Evolutionary conservation across 2,113 vertebrate species (phyloP).

Genomic region (Saccopteryx bilineata): DNA sequence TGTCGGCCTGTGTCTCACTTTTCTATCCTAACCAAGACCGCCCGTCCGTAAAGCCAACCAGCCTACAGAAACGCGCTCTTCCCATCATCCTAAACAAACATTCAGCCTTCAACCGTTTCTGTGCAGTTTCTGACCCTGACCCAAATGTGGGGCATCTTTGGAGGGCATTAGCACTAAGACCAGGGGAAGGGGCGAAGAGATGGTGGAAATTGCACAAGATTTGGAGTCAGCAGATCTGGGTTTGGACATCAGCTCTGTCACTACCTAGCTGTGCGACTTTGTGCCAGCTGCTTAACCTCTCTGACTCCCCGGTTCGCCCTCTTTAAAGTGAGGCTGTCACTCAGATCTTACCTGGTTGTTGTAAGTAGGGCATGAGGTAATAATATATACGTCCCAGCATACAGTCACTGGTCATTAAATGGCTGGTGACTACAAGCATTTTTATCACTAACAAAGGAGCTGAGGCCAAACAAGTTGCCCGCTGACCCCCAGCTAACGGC

Average conservation of each 20-base stretch:
- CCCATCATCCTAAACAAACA: not conserved
- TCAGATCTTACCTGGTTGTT: not conserved
- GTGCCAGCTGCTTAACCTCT: not conserved
- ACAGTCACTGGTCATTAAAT: not conserved
- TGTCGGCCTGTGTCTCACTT: not conserved
- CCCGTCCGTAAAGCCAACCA: not conserved
- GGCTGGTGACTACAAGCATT: not conserved
- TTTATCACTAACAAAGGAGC: not conserved
- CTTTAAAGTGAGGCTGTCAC: not conserved
- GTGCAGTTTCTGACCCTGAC: not conserved
- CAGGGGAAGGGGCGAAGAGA: fast-evolving
- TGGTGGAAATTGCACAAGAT: not conserved
- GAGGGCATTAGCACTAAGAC: not conserved
- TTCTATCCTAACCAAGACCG: not conserved
- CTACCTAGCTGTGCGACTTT: not conserved
- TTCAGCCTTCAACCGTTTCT: not conserved
- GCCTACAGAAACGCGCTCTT: not conserved
- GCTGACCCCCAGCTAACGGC: not conserved
- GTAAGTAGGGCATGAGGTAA: not conserved
- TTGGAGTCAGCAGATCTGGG: too few relatives aligned
- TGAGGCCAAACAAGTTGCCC: not conserved
- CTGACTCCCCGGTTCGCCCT: not conserved
- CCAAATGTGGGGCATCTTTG: not conserved
- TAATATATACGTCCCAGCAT: not conserved
- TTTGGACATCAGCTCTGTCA: not conserved